Base-by-base conservation (phyloP, 2,113 vertebrate genomes). In the Athene noctua region DNA sequence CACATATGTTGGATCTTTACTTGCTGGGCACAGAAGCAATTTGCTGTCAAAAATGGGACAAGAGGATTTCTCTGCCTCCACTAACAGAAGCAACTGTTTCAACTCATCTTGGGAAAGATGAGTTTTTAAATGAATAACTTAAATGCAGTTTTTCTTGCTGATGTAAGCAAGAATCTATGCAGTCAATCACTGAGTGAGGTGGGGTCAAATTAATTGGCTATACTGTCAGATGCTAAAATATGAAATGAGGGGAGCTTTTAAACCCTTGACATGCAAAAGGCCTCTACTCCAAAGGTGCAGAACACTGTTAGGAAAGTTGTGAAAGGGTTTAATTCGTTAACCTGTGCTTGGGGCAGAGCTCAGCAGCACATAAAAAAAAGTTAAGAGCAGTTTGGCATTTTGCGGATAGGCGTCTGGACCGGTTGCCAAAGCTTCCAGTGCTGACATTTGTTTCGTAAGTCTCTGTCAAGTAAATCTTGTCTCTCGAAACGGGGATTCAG, bases 181-280 rank as follows among this genome's bases (percentile, higher is more conserved):
- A 72, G 74, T 88, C 74, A 86, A 16, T 83, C 88, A 80, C 49
- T 20, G 22, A 55, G 44, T 75, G 81, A 88, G 59, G 75, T 92
- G 75, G 92, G 80, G 67, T 71, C 91, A 49, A 17, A 26, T 90
- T 90, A 88, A 91, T 30, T 74, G 5, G 18, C 51, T 62, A 0
- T 73, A 54, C 80, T 91, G 77, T 95, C 77, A 93, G 29, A 77
- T 88, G 62, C 74, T 92, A 71, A 95, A 86, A 81, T 74, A 47
- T 23, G 55, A 78, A 49, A 32, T 19, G 8, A 16, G 9, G 20
- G 29, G 12, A 57, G 32, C 20, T 92, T 96, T 88, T 80, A 78
- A 62, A 30, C 30, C 32, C 47, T 73, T 54, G 44, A 66, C 36
- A 20, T 0, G 8, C 63, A 78, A 62, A 88, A 70, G 59, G 36